Evolutionary conservation across 2,888 invertebrate species (phyloP).

Genomic region (Paralinhomoeus sp.): DNA sequence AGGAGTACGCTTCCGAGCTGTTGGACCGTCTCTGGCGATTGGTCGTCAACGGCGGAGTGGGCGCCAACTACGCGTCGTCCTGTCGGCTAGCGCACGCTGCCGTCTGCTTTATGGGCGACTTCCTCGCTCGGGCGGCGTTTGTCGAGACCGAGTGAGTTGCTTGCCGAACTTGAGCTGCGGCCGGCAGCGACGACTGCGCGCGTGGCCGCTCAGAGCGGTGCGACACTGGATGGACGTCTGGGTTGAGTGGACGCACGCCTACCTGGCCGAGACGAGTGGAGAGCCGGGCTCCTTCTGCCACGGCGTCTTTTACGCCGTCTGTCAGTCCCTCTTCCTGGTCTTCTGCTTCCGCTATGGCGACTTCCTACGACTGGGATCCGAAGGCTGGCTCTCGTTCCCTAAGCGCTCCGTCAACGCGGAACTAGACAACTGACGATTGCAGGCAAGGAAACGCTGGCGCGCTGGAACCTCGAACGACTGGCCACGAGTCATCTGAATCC

Average conservation of each 20-base stretch:
- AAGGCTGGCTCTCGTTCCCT: no score
- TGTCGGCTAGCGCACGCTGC: constrained; percentile 47
- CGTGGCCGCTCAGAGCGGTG: not conserved
- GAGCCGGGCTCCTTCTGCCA: no score
- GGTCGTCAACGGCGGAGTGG: no score
- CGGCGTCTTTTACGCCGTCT: constrained; percentile 66
- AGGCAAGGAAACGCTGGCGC: constrained; percentile 52
- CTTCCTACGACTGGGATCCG: no score
- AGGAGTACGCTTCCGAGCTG: no score
- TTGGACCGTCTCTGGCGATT: no score
- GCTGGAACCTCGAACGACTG: constrained; percentile 57
- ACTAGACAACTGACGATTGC: no score
- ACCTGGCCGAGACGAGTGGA: not conserved
- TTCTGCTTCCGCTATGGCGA: constrained; percentile 69
- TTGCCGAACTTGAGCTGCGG: not conserved
- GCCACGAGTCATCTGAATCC: constrained; percentile 70
- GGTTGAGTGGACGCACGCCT: not conserved
- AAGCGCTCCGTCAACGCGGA: no score
- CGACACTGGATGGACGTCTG: not conserved
- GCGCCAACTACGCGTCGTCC: no score
- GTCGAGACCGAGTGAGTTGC: constrained; percentile 24
- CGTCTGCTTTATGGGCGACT: constrained; percentile 50
- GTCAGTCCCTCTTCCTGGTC: constrained; percentile 74
- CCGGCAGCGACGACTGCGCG: not conserved
- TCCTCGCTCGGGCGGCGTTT: constrained; percentile 44